A percentile compares a stretch with the other conserved stretches of the same genome.
Evolutionary conservation across 2,113 vertebrate species (phyloP).

Genomic region (Mormoops blainvillei): DNA sequence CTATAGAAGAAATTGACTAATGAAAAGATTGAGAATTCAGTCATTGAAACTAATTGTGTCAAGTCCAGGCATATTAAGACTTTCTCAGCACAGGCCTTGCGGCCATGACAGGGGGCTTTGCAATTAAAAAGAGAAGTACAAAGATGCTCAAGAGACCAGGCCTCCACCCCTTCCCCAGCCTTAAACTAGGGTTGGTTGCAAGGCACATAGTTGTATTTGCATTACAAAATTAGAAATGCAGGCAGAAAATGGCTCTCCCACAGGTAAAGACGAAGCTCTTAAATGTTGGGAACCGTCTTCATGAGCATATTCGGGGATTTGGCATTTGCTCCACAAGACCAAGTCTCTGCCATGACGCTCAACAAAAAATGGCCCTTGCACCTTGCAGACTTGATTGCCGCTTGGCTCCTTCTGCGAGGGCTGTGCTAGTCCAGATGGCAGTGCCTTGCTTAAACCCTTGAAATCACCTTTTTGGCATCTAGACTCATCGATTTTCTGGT

Average conservation of each 20-base stretch:
- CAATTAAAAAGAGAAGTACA: neutral
- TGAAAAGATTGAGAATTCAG: neutral
- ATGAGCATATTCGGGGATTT: neutral
- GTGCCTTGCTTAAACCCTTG: neutral
- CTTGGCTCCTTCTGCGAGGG: neutral
- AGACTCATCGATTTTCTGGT: neutral
- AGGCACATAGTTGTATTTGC: neutral
- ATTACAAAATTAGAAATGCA: neutral
- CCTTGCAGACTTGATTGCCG: neutral
- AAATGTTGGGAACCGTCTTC: neutral
- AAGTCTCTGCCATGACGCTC: neutral
- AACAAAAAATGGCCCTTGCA: neutral
- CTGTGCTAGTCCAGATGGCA: neutral
- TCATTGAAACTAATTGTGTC: constrained; percentile 30
- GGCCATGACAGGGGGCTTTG: neutral
- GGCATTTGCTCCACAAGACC: neutral
- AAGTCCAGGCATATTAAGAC: neutral
- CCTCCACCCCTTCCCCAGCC: neutral
- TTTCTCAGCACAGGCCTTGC: neutral
- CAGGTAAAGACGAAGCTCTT: neutral
- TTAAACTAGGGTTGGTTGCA: neutral
- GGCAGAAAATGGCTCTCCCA: neutral
- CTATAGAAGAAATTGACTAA: constrained; percentile 30
- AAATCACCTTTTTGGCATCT: neutral
- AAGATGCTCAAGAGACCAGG: no score